A percentile compares a stretch with the other conserved stretches of the same genome.
phyloP scores from a whole-genome alignment of 1,140 invertebrate species.

The Drosophila lacertosa region DNA sequence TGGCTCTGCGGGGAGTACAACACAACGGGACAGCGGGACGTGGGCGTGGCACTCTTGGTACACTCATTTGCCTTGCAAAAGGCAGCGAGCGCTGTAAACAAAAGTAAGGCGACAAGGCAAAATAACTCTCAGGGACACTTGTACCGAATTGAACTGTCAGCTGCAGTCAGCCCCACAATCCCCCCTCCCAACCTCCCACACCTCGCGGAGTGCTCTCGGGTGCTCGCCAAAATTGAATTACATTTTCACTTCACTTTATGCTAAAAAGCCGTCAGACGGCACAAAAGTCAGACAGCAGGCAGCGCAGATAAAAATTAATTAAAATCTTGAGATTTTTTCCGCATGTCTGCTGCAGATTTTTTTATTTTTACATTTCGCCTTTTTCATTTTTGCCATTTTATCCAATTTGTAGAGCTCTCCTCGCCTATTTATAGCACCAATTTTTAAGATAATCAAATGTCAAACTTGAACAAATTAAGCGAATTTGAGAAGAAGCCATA shows the following conservation, averaged over 20 bases:
- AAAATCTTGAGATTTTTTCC: conserved; percentile 37
- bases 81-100: conserved; percentile 56
- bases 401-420: neutral
- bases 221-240: conserved; percentile 69
- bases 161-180: conserved; percentile 38
- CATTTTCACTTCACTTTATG: conserved; percentile 73
- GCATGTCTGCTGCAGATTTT: conserved; percentile 18
- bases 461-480: neutral
- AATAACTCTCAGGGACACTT: conserved; percentile 71
- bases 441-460: neutral
- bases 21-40: neutral
- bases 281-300: conserved; percentile 31
- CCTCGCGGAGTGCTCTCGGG: conserved; percentile 4
- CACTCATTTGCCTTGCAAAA: conserved; percentile 79
- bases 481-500: neutral
- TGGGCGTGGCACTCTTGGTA: conserved; percentile 43
- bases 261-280: conserved; percentile 56
- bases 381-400: conserved; percentile 16
- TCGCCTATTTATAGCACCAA: neutral
- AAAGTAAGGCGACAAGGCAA: conserved; percentile 61
- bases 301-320: conserved; percentile 71
- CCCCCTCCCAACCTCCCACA: neutral
- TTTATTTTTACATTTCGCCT: too few relatives aligned
- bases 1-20: too few relatives aligned
- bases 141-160: conserved; percentile 75